Percentiles rank a stretch among this genome's conserved stretches.
Conservation (phyloP, 2,113 vertebrate species). For the Spheniscus mendiculus region DNA sequence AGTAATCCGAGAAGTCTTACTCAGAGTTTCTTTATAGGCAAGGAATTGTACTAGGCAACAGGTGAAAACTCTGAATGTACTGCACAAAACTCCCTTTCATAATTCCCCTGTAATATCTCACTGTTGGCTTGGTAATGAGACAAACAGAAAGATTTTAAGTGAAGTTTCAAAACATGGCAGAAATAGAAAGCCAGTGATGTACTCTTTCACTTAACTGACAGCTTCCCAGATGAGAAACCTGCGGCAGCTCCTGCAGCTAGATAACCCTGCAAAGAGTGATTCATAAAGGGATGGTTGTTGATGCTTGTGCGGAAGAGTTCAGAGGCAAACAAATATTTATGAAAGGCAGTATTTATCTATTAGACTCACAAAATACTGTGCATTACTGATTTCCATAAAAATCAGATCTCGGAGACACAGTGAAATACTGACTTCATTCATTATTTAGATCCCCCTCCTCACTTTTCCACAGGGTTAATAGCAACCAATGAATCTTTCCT, state of each 20-base stretch:
- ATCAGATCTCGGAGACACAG: background rate
- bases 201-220: background rate
- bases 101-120: background rate
- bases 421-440: conserved; percentile 2
- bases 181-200: background rate
- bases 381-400: background rate
- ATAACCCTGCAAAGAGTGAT: background rate
- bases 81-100: background rate
- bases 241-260: background rate
- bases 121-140: background rate
- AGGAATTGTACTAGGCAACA: background rate
- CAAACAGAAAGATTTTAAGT: background rate
- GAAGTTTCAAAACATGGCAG: background rate
- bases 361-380: background rate
- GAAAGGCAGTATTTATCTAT: background rate
- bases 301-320: background rate
- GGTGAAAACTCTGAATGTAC: background rate
- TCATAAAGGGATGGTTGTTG: background rate
- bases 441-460: background rate
- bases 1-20: background rate
- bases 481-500: background rate
- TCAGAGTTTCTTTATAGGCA: background rate
- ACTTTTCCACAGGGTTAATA: background rate
- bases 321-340: background rate
- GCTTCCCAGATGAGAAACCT: background rate